phyloP scores from a whole-genome alignment of 2,888 invertebrate genomes.

The Phaonia tiefii region DNA sequence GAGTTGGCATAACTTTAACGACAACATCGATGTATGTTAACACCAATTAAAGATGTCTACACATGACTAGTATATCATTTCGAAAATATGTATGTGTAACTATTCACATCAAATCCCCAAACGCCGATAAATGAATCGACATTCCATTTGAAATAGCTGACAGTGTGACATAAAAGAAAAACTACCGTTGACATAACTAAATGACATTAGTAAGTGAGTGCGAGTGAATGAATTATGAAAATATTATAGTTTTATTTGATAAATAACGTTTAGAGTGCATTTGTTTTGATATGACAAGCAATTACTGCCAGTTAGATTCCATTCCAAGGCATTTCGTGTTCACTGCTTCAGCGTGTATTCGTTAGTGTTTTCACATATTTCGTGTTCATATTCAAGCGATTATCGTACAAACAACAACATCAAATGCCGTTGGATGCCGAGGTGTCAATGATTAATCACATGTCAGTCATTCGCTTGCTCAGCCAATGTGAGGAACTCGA shows the following conservation, averaged over 20 bases:
- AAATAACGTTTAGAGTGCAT: constrained; percentile 63
- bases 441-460: constrained; percentile 65
- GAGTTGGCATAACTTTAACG: no score
- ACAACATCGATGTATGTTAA: no score
- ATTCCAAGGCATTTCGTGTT: constrained; percentile 39
- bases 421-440: constrained; percentile 63
- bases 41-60: no score
- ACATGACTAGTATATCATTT: no score
- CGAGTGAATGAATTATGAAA: constrained; percentile 34
- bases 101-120: neutral
- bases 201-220: neutral
- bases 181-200: constrained; percentile 23
- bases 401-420: constrained; percentile 17
- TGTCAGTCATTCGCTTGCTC: constrained; percentile 49
- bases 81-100: no score
- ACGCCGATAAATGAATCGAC: neutral
- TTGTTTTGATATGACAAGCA: constrained; percentile 67
- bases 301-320: constrained; percentile 65
- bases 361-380: constrained; percentile 18
- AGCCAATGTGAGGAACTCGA: neutral
- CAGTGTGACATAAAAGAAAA: neutral
- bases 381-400: neutral
- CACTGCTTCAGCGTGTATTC: constrained; percentile 21
- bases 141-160: constrained; percentile 18
- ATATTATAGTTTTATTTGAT: constrained; percentile 47